phyloP scores from a whole-genome alignment of 30 jellyfish, hydroid and myxozoan species.

The Aurelia sp. region DNA sequence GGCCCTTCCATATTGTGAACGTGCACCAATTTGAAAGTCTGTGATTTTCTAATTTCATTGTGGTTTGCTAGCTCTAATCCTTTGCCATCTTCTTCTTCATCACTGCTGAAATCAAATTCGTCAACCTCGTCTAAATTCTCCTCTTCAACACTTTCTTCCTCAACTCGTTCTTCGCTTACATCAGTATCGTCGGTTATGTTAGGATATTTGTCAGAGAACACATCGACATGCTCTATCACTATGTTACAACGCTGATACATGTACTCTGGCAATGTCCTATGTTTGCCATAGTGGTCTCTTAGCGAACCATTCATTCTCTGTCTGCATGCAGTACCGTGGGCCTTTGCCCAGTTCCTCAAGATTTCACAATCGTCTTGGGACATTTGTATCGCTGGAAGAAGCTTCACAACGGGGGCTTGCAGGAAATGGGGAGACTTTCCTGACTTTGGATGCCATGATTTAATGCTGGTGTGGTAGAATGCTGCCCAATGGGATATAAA shows the following conservation, averaged over 20 bases:
- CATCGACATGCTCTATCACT: slow-evolving; percentile 1
- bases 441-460: slow-evolving; percentile 26
- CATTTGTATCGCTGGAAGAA: neutral
- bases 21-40: neutral
- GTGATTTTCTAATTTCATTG: neutral
- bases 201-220: neutral
- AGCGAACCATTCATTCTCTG: neutral
- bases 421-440: slow-evolving; percentile 1
- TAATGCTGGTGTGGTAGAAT: slow-evolving; percentile 16
- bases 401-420: neutral
- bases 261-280: neutral
- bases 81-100: neutral
- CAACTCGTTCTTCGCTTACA: neutral
- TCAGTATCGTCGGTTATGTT: no score
- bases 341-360: neutral
- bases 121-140: neutral
- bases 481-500: neutral
- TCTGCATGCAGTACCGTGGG: neutral
- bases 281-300: neutral
- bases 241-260: neutral
- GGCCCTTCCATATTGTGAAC: neutral
- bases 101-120: neutral
- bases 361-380: neutral
- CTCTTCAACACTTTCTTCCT: neutral
- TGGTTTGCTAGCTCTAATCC: neutral